Conservation (phyloP, 2,113 vertebrate species). For the Terrapene triunguis region DNA sequence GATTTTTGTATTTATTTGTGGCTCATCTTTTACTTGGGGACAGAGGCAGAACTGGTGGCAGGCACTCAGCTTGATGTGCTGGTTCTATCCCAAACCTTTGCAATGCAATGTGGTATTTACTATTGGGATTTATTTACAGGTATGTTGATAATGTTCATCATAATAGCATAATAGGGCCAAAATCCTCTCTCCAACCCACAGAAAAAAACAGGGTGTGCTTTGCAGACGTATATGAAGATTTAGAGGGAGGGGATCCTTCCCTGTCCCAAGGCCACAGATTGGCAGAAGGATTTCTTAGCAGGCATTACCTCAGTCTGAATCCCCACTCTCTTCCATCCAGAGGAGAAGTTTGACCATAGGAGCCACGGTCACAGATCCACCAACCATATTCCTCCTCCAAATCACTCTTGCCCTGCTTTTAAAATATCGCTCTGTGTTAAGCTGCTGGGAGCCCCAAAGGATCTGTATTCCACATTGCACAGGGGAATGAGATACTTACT, state of each 20-base stretch:
- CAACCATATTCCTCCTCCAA: fast-evolving
- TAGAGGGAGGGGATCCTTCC: not conserved
- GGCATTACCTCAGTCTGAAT: not conserved
- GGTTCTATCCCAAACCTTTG: not conserved
- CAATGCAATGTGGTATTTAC: not conserved
- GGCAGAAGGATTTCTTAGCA: not conserved
- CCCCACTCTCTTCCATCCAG: not conserved
- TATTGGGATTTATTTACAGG: not conserved
- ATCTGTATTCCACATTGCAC: not conserved
- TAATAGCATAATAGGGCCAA: not conserved
- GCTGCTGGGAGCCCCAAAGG: not conserved
- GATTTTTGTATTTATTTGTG: slow-evolving; percentile 14
- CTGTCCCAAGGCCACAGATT: not conserved
- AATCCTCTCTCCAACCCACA: not conserved
- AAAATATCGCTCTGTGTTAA: not conserved
- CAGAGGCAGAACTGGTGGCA: not conserved
- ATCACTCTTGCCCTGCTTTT: not conserved
- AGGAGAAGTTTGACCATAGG: not conserved
- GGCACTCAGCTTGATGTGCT: not conserved
- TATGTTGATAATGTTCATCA: not conserved
- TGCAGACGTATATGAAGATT: not conserved
- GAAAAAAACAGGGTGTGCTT: not conserved
- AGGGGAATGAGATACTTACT: not conserved
- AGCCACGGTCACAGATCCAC: not conserved
- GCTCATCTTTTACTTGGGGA: not conserved